phyloP scores from a whole-genome alignment of 1,140 invertebrate genomes.

The Drosophila micromelanica region DNA sequence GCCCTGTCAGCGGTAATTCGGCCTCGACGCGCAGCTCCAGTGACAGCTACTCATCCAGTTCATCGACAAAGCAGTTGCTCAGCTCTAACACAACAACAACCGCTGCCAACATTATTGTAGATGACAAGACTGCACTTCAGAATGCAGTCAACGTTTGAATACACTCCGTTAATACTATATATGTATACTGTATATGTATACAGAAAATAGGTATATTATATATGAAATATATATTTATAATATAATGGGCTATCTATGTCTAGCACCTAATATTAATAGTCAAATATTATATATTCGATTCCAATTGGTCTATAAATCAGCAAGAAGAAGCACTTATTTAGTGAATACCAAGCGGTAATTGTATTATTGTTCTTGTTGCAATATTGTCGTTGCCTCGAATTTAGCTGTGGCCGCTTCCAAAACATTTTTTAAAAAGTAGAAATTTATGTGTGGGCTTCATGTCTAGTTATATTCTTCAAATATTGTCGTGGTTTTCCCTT shows the following conservation, averaged over 20 bases:
- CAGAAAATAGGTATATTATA: background rate
- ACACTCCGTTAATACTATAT: background rate
- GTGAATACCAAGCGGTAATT: no score
- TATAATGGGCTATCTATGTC: background rate
- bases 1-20: slow-evolving; percentile 86
- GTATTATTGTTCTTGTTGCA: no score
- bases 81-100: slow-evolving; percentile 84
- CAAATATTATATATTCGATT: background rate
- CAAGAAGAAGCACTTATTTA: background rate
- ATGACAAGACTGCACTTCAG: slow-evolving; percentile 78
- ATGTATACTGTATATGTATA: slow-evolving; percentile 6
- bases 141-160: slow-evolving; percentile 81
- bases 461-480: no score
- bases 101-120: slow-evolving; percentile 80
- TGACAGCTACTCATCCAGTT: slow-evolving; percentile 90
- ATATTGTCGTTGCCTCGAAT: no score
- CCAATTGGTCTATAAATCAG: background rate
- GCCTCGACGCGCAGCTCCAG: slow-evolving; percentile 89
- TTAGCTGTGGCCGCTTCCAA: no score
- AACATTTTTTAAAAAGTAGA: no score
- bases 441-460: no score
- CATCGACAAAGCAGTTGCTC: slow-evolving; percentile 88
- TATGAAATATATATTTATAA: background rate
- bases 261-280: background rate
- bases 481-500: no score